Percentiles rank a stretch among this genome's conserved stretches.
Evolutionary conservation across 2,797 vertebrate species (phyloP).

Genomic region (Danio jaintianensis): DNA sequence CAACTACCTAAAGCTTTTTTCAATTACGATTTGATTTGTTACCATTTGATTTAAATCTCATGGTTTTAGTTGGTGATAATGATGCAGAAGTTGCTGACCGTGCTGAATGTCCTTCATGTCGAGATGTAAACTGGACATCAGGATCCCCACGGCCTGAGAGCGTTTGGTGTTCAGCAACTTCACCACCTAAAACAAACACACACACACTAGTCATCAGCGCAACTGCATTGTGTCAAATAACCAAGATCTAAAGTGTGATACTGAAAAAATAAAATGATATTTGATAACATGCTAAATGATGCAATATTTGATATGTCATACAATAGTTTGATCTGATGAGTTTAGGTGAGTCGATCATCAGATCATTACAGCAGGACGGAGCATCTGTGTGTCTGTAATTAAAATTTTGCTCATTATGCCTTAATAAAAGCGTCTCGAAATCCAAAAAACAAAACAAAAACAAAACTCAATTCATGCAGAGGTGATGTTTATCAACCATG

Average conservation of each 20-base stretch:
- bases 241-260: constrained; percentile 26
- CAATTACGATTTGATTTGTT: no score
- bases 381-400: neutral
- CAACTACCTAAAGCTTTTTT: no score
- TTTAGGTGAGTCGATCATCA: neutral
- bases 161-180: constrained; percentile 77
- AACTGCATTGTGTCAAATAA: neutral
- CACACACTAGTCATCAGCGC: neutral
- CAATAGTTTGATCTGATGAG: no score
- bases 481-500: constrained; percentile 36
- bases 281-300: no score
- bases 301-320: no score
- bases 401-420: neutral
- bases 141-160: constrained; percentile 92
- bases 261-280: no score
- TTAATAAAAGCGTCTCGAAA: neutral
- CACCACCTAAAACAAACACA: constrained; percentile 54
- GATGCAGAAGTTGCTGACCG: constrained; percentile 76
- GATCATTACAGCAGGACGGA: neutral
- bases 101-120: constrained; percentile 98
- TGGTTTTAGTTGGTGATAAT: no score
- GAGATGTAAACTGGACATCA: constrained; percentile 97
- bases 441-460: no score
- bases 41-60: no score
- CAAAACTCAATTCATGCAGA: constrained; percentile 32